Percentiles rank a stretch among this genome's conserved stretches.
phyloP scores from a whole-genome alignment of 1,140 invertebrate genomes.

The silkworm (Bombyx mori) region ASM3026992v2 NC_085110.1:6105501-6106000 shows the following conservation, averaged over 20 bases:
- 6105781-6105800: too few relatives aligned
- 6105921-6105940: slow-evolving; percentile 87
- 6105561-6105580: too few relatives aligned
- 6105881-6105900: not conserved
- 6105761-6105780: too few relatives aligned
- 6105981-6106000: slow-evolving; percentile 88
- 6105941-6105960: slow-evolving; percentile 90
- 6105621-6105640: slow-evolving; percentile 2
- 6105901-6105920: slow-evolving; percentile 82
- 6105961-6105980: slow-evolving; percentile 88
- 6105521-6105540: too few relatives aligned
- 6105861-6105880: too few relatives aligned
- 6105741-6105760: not conserved
- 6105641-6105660: slow-evolving; percentile 9
- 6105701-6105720: slow-evolving; percentile 31
- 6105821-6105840: too few relatives aligned
- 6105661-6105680: slow-evolving; percentile 21
- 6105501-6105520: too few relatives aligned
- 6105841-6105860: too few relatives aligned
- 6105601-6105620: not conserved
- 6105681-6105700: slow-evolving; percentile 43
- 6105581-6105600: too few relatives aligned
- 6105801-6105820: too few relatives aligned
- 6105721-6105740: slow-evolving; percentile 17
- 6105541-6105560: too few relatives aligned